These are phyloP conservation scores for Papilio machaon DNA, from an alignment of 1,140 invertebrate species.

Conservation along the genomic window DNA sequence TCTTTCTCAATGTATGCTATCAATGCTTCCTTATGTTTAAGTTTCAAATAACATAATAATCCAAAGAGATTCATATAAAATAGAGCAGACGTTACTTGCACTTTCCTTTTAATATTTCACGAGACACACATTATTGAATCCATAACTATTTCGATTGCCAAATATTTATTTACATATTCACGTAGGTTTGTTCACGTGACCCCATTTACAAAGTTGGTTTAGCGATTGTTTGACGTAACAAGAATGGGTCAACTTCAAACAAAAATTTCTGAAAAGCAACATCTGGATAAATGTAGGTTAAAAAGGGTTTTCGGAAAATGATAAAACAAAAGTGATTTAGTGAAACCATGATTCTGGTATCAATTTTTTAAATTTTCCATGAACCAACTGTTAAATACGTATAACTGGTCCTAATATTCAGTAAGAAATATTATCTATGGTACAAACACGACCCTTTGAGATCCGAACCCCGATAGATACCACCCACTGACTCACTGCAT, in stretches of 20 bases:
- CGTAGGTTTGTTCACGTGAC: slow-evolving; percentile 9
- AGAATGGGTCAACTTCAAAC: slow-evolving; percentile 30
- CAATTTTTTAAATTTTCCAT: background rate
- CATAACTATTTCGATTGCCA: background rate
- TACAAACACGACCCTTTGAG: slow-evolving; percentile 14
- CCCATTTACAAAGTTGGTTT: background rate
- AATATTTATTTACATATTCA: background rate
- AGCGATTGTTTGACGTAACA: background rate
- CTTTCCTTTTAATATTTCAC: no score
- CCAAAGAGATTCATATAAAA: background rate
- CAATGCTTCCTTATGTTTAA: background rate
- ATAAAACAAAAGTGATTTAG: slow-evolving; percentile 1
- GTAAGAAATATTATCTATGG: background rate
- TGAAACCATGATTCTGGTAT: no score
- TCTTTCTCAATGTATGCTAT: background rate
- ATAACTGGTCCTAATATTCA: background rate
- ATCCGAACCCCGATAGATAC: slow-evolving; percentile 3
- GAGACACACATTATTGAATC: background rate
- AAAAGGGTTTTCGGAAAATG: background rate
- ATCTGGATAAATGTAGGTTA: slow-evolving; percentile 16
- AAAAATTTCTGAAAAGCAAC: slow-evolving; percentile 5
- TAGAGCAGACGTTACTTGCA: background rate
- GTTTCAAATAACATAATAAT: background rate
- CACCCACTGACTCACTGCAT: slow-evolving; percentile 5
- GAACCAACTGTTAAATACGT: background rate